These are phyloP conservation scores for Xiphias gladius DNA, from an alignment of 2,113 vertebrate genomes.

Conservation along the genomic window DNA sequence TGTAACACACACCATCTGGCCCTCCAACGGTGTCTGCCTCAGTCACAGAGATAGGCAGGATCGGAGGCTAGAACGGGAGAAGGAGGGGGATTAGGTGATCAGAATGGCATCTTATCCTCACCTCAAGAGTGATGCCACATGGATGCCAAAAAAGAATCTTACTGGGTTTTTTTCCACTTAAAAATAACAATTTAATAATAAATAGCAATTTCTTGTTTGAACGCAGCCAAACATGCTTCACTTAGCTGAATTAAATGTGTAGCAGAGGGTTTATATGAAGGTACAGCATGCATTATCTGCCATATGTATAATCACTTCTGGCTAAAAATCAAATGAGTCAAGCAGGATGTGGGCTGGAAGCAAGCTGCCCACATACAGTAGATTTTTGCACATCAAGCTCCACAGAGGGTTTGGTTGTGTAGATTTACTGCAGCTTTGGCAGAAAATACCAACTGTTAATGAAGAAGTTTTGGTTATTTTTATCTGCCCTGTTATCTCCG, in stretches of 20 bases:
- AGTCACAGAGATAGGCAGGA: constrained; percentile 53
- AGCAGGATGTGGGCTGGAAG: constrained; percentile 48
- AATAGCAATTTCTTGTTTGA: neutral
- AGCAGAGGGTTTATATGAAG: constrained; percentile 36
- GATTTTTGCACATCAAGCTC: constrained; percentile 23
- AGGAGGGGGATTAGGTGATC: constrained; percentile 41
- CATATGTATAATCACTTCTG: constrained; percentile 59
- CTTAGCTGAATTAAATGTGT: neutral
- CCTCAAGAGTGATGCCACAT: constrained; percentile 22
- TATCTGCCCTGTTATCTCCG: constrained; percentile 10
- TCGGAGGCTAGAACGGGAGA: constrained; percentile 2
- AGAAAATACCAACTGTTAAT: constrained; percentile 16
- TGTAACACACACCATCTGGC: constrained; percentile 83
- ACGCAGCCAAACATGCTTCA: constrained; percentile 6
- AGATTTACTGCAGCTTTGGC: constrained; percentile 26
- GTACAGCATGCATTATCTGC: constrained; percentile 32
- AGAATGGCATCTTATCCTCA: constrained; percentile 35
- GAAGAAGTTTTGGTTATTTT: constrained; percentile 13
- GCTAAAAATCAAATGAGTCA: constrained; percentile 66
- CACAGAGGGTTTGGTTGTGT: neutral
- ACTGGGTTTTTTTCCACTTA: neutral
- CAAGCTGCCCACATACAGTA: constrained; percentile 32
- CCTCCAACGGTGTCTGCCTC: constrained; percentile 63
- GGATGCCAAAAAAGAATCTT: constrained; percentile 20
- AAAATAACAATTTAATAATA: constrained; percentile 32